These are phyloP conservation scores for Lichenostomus cassidix DNA, from an alignment of 2,113 vertebrate species.

Conservation along the genomic window DNA sequence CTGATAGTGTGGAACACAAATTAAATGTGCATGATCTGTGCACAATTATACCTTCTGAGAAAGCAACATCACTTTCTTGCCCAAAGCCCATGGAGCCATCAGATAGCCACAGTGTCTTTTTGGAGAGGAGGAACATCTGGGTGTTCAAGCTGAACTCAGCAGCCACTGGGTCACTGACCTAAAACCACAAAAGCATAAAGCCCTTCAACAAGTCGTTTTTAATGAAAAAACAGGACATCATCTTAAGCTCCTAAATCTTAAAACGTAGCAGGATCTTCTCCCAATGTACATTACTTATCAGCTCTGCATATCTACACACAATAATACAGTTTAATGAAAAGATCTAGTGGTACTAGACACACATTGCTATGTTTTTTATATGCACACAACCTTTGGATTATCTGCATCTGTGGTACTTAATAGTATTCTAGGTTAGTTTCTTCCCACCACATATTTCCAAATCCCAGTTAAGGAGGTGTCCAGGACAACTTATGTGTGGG, in stretches of 20 bases:
- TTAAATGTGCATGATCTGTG: background rate
- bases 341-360: background rate
- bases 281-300: background rate
- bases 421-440: background rate
- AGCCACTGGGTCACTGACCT: constrained; percentile 96
- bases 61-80: constrained; percentile 87
- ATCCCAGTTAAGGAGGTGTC: background rate
- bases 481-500: background rate
- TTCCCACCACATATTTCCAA: background rate
- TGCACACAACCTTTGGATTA: background rate
- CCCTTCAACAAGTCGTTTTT: background rate
- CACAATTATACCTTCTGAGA: constrained; percentile 84
- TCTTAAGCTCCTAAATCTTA: background rate
- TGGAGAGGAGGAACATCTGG: constrained; percentile 90
- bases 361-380: background rate
- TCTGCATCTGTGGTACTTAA: background rate
- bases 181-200: constrained; percentile 1
- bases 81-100: constrained; percentile 93
- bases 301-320: background rate
- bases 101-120: constrained; percentile 89
- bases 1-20: background rate
- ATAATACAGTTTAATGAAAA: background rate
- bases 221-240: background rate
- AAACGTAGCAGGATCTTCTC: background rate
- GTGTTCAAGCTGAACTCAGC: constrained; percentile 95